phyloP scores from a whole-genome alignment of 2,888 invertebrate species.

The Elysia crispata region DNA sequence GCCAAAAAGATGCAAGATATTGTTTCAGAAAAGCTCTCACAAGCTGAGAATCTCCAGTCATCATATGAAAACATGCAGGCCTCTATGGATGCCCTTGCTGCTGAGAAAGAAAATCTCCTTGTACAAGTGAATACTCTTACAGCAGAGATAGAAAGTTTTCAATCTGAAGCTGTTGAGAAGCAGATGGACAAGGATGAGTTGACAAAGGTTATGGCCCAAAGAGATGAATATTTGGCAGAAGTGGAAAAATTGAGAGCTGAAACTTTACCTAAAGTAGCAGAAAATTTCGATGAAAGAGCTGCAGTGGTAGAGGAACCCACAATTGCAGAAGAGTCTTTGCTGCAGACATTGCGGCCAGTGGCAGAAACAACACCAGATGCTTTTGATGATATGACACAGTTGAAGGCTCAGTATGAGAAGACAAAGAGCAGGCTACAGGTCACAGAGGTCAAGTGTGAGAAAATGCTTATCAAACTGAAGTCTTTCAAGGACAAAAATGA shows the following conservation, averaged over 20 bases:
- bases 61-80: constrained; percentile 43
- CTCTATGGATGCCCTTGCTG: neutral
- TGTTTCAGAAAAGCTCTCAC: constrained; percentile 44
- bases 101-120: constrained; percentile 47
- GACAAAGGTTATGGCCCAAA: too few relatives aligned
- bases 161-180: neutral
- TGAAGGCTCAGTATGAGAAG: constrained; percentile 51
- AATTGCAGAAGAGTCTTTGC: neutral
- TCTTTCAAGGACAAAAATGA: constrained; percentile 84
- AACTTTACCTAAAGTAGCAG: too few relatives aligned
- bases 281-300: neutral
- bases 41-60: constrained; percentile 41
- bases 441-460: constrained; percentile 83
- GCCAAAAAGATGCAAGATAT: constrained; percentile 48
- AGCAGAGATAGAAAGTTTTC: constrained; percentile 56
- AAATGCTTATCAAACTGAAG: constrained; percentile 90
- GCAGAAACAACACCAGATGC: constrained; percentile 25
- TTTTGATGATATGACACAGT: neutral
- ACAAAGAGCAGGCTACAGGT: constrained; percentile 59
- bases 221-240: too few relatives aligned
- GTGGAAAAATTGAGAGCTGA: too few relatives aligned
- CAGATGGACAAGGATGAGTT: too few relatives aligned
- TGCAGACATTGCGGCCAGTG: neutral
- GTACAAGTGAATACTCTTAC: constrained; percentile 43
- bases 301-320: neutral